phyloP scores from a whole-genome alignment of 2,113 vertebrate genomes.

The Macroglossus sobrinus region DNA sequence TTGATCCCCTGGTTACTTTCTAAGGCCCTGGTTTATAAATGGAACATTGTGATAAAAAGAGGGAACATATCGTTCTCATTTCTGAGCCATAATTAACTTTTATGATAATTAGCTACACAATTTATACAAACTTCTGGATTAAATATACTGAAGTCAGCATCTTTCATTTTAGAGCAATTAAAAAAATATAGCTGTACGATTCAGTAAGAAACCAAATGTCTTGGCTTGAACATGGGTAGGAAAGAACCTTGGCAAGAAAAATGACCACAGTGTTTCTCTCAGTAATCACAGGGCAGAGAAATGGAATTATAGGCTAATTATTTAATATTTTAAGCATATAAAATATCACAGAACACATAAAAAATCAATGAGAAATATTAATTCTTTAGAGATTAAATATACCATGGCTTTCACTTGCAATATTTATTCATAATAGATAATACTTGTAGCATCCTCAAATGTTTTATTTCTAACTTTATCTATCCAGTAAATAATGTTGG shows the following conservation, averaged over 20 bases:
- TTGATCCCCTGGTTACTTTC: background rate
- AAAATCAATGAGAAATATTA: constrained; percentile 11
- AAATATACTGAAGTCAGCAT: constrained; percentile 24
- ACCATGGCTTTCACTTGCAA: background rate
- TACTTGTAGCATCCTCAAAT: background rate
- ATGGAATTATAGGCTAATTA: constrained; percentile 40
- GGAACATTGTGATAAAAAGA: background rate
- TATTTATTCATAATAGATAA: background rate
- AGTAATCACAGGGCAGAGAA: constrained; percentile 19
- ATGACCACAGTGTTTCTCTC: constrained; percentile 29
- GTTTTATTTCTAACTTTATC: background rate
- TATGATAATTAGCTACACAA: constrained; percentile 33
- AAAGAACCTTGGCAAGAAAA: constrained; percentile 59
- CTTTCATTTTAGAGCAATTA: constrained; percentile 50
- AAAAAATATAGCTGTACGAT: constrained; percentile 44
- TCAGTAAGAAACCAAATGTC: constrained; percentile 42
- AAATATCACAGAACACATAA: background rate
- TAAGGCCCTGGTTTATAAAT: constrained; percentile 7
- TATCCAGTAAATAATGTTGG: background rate
- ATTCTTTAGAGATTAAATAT: background rate
- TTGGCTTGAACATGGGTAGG: background rate
- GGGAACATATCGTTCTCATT: background rate
- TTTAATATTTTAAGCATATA: constrained; percentile 18
- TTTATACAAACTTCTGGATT: constrained; percentile 15
- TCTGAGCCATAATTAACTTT: constrained; percentile 29